These are phyloP conservation scores for Diploptera punctata DNA, from an alignment of 2,888 invertebrate genomes.

Conservation along the genomic window DNA sequence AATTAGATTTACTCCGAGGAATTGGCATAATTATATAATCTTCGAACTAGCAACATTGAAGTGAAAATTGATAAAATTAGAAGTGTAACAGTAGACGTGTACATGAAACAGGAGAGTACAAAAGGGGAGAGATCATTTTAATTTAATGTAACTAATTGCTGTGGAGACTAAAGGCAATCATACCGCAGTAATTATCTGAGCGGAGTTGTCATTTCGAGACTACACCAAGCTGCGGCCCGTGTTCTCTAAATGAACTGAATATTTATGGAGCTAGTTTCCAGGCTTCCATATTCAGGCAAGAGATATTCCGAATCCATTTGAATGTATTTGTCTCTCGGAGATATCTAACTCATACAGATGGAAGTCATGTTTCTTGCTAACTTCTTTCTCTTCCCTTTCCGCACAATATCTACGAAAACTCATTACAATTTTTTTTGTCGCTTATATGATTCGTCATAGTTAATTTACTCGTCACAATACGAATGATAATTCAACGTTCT, in stretches of 20 bases:
- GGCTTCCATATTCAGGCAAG: constrained; percentile 40
- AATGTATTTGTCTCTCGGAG: constrained; percentile 32
- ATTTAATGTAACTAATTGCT: constrained; percentile 11
- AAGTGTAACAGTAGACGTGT: too few relatives aligned
- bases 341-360: not conserved
- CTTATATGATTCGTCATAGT: too few relatives aligned
- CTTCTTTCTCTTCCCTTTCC: too few relatives aligned
- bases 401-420: too few relatives aligned
- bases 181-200: not conserved
- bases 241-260: constrained; percentile 34
- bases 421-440: not conserved
- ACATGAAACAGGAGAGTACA: too few relatives aligned
- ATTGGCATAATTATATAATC: too few relatives aligned
- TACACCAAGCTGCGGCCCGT: not conserved
- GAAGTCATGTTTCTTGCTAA: not conserved
- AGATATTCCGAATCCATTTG: constrained; percentile 35
- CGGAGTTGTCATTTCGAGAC: not conserved
- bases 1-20: too few relatives aligned
- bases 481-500: too few relatives aligned
- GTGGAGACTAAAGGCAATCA: not conserved
- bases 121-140: not conserved
- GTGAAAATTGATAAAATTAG: too few relatives aligned
- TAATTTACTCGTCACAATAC: too few relatives aligned
- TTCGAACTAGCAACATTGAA: too few relatives aligned
- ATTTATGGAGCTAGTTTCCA: constrained; percentile 31